Base-by-base conservation (phyloP, 2,888 invertebrate genomes). In the Ectobius pallidus region DNA sequence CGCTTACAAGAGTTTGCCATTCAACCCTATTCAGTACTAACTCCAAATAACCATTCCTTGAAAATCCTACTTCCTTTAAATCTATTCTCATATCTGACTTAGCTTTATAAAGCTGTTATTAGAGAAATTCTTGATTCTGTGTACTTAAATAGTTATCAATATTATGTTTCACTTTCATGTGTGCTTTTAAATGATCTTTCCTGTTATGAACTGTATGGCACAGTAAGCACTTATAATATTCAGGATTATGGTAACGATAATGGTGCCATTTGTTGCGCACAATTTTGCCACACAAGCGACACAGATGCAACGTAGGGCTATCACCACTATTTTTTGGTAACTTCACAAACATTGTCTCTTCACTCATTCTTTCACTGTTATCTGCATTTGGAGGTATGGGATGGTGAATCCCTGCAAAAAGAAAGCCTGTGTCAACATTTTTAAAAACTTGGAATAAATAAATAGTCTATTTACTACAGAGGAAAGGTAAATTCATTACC, bases 271-370 rank as follows among this genome's bases (percentile, higher is more conserved):
- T 78, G 75, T 79, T 79, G 73, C 77, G 75, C 32, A 78, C 78
- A 44, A 76, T 69, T 86, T 93, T 94, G 84, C 92, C 91, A 86
- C 93, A 93, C 44, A 91, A 89, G 82, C 91, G 90, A 85, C 93
- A 93, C 81, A 90, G 90, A 92, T 93, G 93, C 81, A 92, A 87
- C 77, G 91, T 88, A 70, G 91, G 88, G 79, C 89, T 90, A 81
- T 89, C 90, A 14, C 34, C 62, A n/a, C 62, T 61, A 34, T 20
- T 27, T 61, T 44, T 73, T 14, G 71, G 69, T 46, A 75, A 62
- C 71, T 71, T 70, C 55, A 69, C 30, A 72, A 75, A 75, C 55
- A 71, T 70, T 18, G 52, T 46, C 22, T 73, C 71, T 18, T 55
- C 69, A 18, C n/a, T 69, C 65, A 44, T 49, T 46, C 27, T 34